phyloP scores from a whole-genome alignment of 2,888 invertebrate genomes.

The Noctua comes region DNA sequence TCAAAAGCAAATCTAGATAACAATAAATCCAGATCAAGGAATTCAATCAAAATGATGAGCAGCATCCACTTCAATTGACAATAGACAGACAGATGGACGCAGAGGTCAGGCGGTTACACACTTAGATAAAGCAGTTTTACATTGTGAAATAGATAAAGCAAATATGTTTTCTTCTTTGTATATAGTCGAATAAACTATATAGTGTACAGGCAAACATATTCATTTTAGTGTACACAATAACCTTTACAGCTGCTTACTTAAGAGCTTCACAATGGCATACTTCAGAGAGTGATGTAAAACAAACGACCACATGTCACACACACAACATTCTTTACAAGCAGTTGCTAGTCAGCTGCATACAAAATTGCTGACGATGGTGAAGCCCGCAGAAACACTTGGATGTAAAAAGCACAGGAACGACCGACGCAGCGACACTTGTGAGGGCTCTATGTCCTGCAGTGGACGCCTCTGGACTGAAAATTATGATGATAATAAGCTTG shows the following conservation, averaged over 20 bases:
- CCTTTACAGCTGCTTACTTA: not conserved
- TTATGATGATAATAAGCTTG: not conserved
- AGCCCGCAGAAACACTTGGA: not conserved
- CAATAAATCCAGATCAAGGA: slow-evolving; percentile 40
- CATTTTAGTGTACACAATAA: not conserved
- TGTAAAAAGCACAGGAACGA: not conserved
- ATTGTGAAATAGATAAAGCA: not conserved
- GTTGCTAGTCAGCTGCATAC: too few relatives aligned
- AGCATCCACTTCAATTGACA: slow-evolving; percentile 42
- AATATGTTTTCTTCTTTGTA: not conserved
- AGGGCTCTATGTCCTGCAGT: not conserved
- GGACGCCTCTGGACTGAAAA: not conserved
- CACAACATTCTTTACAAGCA: not conserved
- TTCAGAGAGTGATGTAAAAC: not conserved
- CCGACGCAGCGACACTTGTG: not conserved
- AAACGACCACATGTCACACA: not conserved
- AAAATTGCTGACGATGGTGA: too few relatives aligned
- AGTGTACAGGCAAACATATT: not conserved
- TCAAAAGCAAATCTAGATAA: slow-evolving; percentile 32
- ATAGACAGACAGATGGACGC: slow-evolving; percentile 20
- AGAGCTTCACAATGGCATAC: not conserved
- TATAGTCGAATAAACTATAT: not conserved
- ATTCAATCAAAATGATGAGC: slow-evolving; percentile 18
- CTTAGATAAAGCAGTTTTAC: slow-evolving; percentile 14
- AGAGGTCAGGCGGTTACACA: slow-evolving; percentile 10